phyloP scores from a whole-genome alignment of 2,113 vertebrate genomes.

The Cochlearius cochlearius region DNA sequence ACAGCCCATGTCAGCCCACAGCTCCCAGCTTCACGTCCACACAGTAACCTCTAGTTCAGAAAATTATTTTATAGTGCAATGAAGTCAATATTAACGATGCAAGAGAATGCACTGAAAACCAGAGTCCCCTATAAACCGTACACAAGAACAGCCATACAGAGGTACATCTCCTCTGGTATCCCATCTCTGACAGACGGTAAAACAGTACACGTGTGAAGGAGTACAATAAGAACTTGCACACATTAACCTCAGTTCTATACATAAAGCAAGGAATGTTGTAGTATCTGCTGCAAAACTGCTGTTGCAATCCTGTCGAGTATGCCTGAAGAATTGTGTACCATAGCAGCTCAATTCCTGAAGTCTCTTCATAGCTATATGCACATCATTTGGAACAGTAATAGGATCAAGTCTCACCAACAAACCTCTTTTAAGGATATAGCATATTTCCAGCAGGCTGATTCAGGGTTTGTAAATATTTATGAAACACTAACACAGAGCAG shows the following conservation, averaged over 20 bases:
- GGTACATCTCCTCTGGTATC: background rate
- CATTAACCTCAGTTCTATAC: background rate
- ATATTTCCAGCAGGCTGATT: background rate
- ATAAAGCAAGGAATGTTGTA: background rate
- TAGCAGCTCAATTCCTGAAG: background rate
- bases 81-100: background rate
- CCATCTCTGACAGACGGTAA: background rate
- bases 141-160: background rate
- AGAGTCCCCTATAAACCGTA: background rate
- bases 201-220: fast-evolving
- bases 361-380: background rate
- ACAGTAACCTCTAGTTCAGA: background rate
- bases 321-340: background rate
- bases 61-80: background rate
- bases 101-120: background rate
- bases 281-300: background rate
- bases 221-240: background rate
- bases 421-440: background rate
- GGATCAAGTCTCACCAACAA: background rate
- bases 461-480: background rate
- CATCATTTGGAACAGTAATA: background rate
- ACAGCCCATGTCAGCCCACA: background rate
- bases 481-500: background rate
- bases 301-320: background rate
- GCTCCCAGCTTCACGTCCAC: background rate